phyloP scores from a whole-genome alignment of 92 coral and sea anemone genomes.

The Phenganax stokvisi region DNA sequence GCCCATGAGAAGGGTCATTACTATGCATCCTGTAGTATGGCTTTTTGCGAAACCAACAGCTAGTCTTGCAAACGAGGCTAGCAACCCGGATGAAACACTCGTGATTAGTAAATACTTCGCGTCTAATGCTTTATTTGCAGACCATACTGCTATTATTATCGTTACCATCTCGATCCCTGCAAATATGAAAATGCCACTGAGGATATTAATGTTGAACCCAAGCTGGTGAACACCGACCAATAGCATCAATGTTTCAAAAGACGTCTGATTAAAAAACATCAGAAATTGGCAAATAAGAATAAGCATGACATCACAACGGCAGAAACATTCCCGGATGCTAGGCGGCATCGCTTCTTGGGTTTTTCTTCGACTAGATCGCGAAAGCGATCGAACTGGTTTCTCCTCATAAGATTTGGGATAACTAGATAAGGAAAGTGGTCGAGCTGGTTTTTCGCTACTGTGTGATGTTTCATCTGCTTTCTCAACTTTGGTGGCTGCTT shows the following conservation, averaged over 20 bases:
- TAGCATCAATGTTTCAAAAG: slow-evolving; percentile 26
- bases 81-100: slow-evolving; percentile 19
- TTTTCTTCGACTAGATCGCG: too few species aligned
- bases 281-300: slow-evolving; percentile 25
- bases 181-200: slow-evolving; percentile 21
- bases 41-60: slow-evolving; percentile 16
- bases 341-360: not conserved
- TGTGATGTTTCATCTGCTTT: not conserved
- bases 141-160: slow-evolving; percentile 28
- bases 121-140: slow-evolving; percentile 20
- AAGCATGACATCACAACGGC: slow-evolving; percentile 29
- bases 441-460: not conserved
- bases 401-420: too few species aligned
- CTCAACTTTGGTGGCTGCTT: not conserved
- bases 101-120: slow-evolving; percentile 30
- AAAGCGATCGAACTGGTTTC: not conserved
- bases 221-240: slow-evolving; percentile 21
- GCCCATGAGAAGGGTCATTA: slow-evolving; percentile 32
- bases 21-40: slow-evolving; percentile 16
- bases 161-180: slow-evolving; percentile 36
- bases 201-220: slow-evolving; percentile 14
- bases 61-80: slow-evolving; percentile 34
- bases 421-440: not conserved
- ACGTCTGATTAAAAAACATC: slow-evolving; percentile 37
- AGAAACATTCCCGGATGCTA: slow-evolving; percentile 2